phyloP scores from a whole-genome alignment of 2,797 vertebrate species.

The Hydrophis major region DNA sequence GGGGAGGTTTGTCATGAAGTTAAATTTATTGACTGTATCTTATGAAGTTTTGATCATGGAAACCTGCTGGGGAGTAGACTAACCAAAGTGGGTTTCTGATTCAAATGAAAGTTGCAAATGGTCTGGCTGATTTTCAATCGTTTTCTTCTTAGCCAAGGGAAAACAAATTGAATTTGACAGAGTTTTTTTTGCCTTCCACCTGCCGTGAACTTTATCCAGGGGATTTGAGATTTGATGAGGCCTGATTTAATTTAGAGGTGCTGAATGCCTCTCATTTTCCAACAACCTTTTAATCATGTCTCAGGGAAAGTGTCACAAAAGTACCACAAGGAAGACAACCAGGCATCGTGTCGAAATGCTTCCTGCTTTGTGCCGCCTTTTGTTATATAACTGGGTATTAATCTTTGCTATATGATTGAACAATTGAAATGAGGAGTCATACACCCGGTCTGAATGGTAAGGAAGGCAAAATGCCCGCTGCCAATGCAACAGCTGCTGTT shows the following conservation, averaged over 20 bases:
- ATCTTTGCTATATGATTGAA: neutral
- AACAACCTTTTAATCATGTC: neutral
- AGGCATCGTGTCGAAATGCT: neutral
- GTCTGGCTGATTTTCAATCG: neutral
- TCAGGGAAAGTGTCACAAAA: neutral
- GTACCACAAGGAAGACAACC: neutral
- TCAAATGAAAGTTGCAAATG: neutral
- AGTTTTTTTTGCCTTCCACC: neutral
- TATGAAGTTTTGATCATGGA: neutral
- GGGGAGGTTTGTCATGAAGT: neutral
- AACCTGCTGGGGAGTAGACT: neutral
- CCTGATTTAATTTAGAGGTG: neutral
- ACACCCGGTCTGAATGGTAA: neutral
- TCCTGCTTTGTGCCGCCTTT: rapidly evolving
- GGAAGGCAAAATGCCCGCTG: neutral
- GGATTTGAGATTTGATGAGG: neutral
- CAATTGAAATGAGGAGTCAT: neutral
- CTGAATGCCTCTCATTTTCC: neutral
- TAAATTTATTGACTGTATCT: neutral
- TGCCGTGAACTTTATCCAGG: rapidly evolving
- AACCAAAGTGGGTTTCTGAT: neutral
- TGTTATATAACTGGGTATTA: rapidly evolving
- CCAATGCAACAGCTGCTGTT: neutral
- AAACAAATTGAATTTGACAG: neutral
- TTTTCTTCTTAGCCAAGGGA: neutral